phyloP scores from a whole-genome alignment of 2,113 vertebrate genomes.

The Ursus arctos region DNA sequence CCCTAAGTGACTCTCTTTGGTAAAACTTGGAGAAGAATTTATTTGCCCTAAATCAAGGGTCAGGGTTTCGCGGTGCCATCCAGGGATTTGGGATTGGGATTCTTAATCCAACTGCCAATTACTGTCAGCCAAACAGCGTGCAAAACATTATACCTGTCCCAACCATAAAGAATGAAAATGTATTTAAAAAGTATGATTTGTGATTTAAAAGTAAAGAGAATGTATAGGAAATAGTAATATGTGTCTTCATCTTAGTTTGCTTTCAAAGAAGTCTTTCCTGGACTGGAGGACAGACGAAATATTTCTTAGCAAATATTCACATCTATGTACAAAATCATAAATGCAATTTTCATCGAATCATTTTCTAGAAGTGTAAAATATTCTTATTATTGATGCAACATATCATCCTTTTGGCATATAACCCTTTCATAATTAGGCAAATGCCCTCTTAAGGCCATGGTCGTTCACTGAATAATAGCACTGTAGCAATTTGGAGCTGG shows the following conservation, averaged over 20 bases:
- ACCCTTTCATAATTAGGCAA: background rate
- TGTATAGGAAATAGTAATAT: background rate
- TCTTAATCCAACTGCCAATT: background rate
- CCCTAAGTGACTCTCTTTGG: background rate
- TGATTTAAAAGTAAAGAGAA: background rate
- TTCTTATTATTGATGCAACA: background rate
- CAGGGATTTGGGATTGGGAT: background rate
- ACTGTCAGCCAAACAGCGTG: background rate
- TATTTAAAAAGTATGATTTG: background rate
- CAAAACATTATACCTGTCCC: background rate
- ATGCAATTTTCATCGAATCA: background rate
- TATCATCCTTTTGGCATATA: background rate
- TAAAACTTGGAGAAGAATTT: background rate
- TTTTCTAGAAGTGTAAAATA: background rate
- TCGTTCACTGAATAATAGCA: background rate
- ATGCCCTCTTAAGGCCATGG: background rate
- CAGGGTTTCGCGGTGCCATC: background rate
- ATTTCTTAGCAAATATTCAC: background rate
- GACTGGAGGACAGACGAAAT: background rate
- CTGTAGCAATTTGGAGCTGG: background rate
- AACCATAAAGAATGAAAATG: background rate
- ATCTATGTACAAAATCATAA: background rate
- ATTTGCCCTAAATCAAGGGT: background rate
- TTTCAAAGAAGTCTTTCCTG: background rate
- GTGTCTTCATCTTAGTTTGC: background rate